Conservation (phyloP, 2,797 vertebrate genomes). For the Tapirus indicus region DNA sequence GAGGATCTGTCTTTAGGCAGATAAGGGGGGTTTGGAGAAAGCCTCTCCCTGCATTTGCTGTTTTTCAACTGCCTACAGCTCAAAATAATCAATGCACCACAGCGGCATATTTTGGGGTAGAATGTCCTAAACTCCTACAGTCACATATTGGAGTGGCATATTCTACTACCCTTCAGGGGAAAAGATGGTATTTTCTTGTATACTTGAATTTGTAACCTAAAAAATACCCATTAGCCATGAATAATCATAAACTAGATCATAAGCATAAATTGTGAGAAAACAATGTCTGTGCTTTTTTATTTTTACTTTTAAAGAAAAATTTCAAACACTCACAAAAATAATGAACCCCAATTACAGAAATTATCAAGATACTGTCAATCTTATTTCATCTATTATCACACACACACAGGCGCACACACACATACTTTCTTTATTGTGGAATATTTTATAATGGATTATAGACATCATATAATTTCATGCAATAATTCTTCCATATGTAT, state of each 20-base stretch:
- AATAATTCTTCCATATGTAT: not conserved
- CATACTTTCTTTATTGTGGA: not conserved
- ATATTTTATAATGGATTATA: constrained; percentile 48
- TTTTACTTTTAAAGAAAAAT: constrained; percentile 23
- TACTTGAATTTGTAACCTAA: constrained; percentile 32
- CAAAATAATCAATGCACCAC: constrained; percentile 1
- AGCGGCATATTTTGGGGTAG: not conserved
- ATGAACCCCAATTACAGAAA: constrained; percentile 4
- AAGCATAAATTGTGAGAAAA: not conserved
- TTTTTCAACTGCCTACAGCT: not conserved
- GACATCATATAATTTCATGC: not conserved
- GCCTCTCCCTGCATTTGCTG: not conserved
- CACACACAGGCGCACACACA: not conserved
- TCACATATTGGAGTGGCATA: not conserved
- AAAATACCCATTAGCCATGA: constrained; percentile 14
- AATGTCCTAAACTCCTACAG: not conserved
- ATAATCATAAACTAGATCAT: not conserved
- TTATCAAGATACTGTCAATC: not conserved
- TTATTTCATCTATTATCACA: not conserved
- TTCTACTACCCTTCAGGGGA: not conserved
- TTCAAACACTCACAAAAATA: constrained; percentile 33
- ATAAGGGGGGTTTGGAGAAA: not conserved
- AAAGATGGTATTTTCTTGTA: not conserved
- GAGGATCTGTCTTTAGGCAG: not conserved
- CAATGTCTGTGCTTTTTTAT: not conserved